Conservation (phyloP, 2,888 invertebrate species). For the Drosophila phalerata region DNA sequence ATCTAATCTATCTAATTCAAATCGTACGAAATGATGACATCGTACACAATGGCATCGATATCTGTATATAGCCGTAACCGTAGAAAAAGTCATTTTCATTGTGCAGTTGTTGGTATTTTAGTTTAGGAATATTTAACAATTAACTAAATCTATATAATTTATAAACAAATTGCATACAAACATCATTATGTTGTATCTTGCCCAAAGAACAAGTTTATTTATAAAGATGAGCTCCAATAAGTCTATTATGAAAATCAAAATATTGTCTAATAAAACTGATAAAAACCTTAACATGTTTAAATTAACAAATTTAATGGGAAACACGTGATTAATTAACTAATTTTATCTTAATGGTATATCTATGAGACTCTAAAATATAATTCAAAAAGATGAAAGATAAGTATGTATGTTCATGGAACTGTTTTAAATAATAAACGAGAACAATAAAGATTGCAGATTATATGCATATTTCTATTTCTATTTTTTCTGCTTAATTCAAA, state of each 20-base stretch:
- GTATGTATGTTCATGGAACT: not conserved
- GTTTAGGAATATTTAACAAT: slow-evolving; percentile 72
- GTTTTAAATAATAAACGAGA: too few relatives aligned
- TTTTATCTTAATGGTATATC: not conserved
- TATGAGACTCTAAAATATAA: not conserved
- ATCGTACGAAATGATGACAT: slow-evolving; percentile 43
- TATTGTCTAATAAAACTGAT: slow-evolving; percentile 8
- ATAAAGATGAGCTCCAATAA: slow-evolving; percentile 72
- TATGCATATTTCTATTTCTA: too few relatives aligned
- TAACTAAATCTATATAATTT: slow-evolving; percentile 73
- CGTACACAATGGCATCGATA: slow-evolving; percentile 36
- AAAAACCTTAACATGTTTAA: not conserved
- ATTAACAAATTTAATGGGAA: not conserved
- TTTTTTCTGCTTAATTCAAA: too few relatives aligned
- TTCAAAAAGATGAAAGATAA: not conserved
- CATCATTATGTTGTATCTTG: slow-evolving; percentile 81
- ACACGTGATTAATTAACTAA: not conserved
- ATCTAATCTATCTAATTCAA: slow-evolving; percentile 51
- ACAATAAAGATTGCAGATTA: too few relatives aligned
- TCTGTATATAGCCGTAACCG: slow-evolving; percentile 63
- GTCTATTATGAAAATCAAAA: slow-evolving; percentile 40
- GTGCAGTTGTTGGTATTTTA: slow-evolving; percentile 80
- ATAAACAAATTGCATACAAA: slow-evolving; percentile 72
- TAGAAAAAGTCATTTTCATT: slow-evolving; percentile 67
- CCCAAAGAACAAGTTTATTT: slow-evolving; percentile 83